A percentile compares a stretch with the other conserved stretches of the same genome.
Conservation (phyloP, 2,888 invertebrate genomes). For the Teleogryllus oceanicus region DNA sequence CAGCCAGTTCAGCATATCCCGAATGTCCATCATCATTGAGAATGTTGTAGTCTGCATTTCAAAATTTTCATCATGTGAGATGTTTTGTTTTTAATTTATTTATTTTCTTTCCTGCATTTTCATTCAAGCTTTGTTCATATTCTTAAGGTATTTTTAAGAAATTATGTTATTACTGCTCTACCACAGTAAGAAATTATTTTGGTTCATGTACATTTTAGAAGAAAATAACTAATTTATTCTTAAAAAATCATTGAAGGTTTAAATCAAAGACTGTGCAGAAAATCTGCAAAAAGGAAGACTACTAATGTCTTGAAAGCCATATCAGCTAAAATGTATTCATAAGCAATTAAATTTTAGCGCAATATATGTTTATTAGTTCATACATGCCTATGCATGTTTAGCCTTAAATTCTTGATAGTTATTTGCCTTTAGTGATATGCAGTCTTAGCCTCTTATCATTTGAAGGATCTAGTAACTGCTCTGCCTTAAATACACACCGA, state of each 20-base stretch:
- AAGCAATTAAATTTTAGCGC: neutral
- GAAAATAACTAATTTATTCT: neutral
- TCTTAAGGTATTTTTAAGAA: neutral
- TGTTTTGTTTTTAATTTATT: neutral
- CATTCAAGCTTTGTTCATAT: neutral
- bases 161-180: too few species aligned
- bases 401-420: neutral
- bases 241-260: neutral
- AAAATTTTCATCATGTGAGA: neutral
- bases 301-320: conserved; percentile 1
- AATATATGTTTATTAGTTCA: neutral
- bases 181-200: too few species aligned
- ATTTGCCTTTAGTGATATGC: neutral
- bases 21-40: neutral
- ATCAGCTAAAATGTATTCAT: conserved; percentile 1
- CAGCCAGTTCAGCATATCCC: neutral
- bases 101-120: neutral
- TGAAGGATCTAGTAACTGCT: neutral
- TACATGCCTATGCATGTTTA: neutral
- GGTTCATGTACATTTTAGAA: too few species aligned
- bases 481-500: neutral
- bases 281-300: neutral
- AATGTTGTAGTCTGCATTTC: neutral
- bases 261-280: neutral
- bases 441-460: neutral